These are phyloP conservation scores for Pharmacophagus antenor DNA, from an alignment of 2,888 invertebrate genomes.

Conservation along the genomic window DNA sequence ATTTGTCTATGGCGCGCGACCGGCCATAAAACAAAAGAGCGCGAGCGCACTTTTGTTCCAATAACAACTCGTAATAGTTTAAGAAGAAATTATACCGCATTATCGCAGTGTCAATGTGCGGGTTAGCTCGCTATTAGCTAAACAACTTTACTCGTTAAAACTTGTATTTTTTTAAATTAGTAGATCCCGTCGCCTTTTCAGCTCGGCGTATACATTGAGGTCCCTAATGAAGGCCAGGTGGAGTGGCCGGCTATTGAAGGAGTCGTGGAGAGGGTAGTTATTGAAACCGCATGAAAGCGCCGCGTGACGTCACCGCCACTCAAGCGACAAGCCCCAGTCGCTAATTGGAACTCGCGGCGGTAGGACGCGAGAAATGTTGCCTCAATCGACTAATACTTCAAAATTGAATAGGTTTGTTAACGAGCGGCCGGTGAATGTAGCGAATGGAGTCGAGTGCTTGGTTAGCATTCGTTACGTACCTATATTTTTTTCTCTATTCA, in stretches of 20 bases:
- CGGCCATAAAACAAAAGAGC: constrained; percentile 70
- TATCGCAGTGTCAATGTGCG: constrained; percentile 31
- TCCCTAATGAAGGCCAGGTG: constrained; percentile 78
- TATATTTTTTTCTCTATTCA: constrained; percentile 42
- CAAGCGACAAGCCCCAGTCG: constrained; percentile 73
- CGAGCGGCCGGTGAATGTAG: constrained; percentile 74
- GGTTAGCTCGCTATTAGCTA: constrained; percentile 64
- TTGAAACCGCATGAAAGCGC: constrained; percentile 75
- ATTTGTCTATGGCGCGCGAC: constrained; percentile 77
- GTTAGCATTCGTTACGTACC: constrained; percentile 53
- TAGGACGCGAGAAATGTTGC: constrained; percentile 76
- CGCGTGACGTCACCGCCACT: constrained; percentile 76
- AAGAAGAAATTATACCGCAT: constrained; percentile 58
- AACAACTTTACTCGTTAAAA: constrained; percentile 71
- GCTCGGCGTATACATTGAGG: constrained; percentile 65
- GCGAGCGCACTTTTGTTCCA: constrained; percentile 63
- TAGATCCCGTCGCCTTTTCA: constrained; percentile 64
- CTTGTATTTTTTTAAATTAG: constrained; percentile 67
- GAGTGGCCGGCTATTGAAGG: constrained; percentile 75
- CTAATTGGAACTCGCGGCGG: constrained; percentile 78
- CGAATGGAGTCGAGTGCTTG: constrained; percentile 58
- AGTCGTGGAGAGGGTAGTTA: constrained; percentile 78
- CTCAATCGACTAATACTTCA: constrained; percentile 79
- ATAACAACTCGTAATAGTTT: constrained; percentile 70
- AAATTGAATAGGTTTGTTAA: constrained; percentile 77